phyloP scores from a whole-genome alignment of 92 coral and sea anemone species.

The Paragorgia papillata region DNA sequence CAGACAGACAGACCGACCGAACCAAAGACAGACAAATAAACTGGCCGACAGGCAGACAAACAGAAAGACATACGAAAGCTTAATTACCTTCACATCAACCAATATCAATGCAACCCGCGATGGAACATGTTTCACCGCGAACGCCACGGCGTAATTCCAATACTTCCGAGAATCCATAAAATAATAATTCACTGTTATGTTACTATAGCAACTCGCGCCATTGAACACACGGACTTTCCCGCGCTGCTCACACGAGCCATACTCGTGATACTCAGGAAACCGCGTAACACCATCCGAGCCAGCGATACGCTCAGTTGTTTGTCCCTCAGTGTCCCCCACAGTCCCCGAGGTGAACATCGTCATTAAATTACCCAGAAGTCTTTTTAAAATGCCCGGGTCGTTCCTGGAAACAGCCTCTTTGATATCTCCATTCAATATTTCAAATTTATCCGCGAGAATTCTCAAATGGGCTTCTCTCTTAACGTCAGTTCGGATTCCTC shows the following conservation, averaged over 20 bases:
- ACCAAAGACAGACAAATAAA: neutral
- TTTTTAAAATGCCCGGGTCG: neutral
- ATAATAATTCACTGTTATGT: slow-evolving; percentile 84
- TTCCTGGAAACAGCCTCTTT: neutral
- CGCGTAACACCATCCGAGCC: neutral
- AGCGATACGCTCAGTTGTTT: neutral
- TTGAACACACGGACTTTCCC: slow-evolving; percentile 66
- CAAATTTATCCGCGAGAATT: neutral
- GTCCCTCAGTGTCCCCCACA: neutral
- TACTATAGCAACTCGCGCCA: slow-evolving; percentile 94
- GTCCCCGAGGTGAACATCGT: neutral
- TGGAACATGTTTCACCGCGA: slow-evolving; percentile 63
- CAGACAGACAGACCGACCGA: neutral
- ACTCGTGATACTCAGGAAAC: slow-evolving; percentile 7
- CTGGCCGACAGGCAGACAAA: neutral
- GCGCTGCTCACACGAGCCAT: slow-evolving; percentile 19
- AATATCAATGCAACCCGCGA: slow-evolving; percentile 67
- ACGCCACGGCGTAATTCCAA: slow-evolving; percentile 77
- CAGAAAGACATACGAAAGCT: neutral
- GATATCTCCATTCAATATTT: slow-evolving; percentile 6
- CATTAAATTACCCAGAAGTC: slow-evolving; percentile 30
- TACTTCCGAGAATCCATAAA: slow-evolving; percentile 83
- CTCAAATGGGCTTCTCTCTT: slow-evolving; percentile 2
- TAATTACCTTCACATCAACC: slow-evolving; percentile 74
- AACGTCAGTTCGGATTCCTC: neutral